Base-by-base conservation (phyloP, 1,140 invertebrate genomes). In the Brachionus koreanus region DNA sequence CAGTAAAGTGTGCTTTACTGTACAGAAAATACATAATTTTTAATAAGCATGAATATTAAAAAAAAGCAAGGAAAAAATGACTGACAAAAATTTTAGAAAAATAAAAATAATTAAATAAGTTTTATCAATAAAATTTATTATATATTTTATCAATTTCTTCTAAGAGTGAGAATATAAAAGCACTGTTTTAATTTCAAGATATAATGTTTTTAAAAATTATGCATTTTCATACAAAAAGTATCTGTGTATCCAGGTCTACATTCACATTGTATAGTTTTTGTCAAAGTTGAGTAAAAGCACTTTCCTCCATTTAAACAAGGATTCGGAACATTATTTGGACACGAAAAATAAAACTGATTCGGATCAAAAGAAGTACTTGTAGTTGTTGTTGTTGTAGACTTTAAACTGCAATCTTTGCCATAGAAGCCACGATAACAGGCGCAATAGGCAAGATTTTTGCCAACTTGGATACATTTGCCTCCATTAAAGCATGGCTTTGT, bases 231-330 rank as follows among this genome's bases (percentile, higher is more conserved):
- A 10, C 65, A 69, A 39, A 69, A 69, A 35, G 65, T 69, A 19
- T 69, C 65, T 7, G 19, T 16, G 16, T 37, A 69, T 2, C 65
- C 65, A 37, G 65, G 65, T 19, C n/a, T 39, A 16, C 65, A 69
- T 69, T 69, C 65, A 16, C 65, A 69, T 6, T n/a, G 1, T 6
- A 69, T 69, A 12, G 65, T 69, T 69, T 23, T 69, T 3, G 65
- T 69, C 35, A 69, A 69, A 0, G 35, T 69, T 2, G 35, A 19
- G 37, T 69, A 39, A 69, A 37, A 69, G 16, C 65, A 69, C 37
- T 69, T 69, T 19, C 65, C 65, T n/a, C 10, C 19, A 19, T 69
- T 69, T 39, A 69, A 16, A 69, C 65, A 69, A n/a, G 65, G 65
- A 69, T 69, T 69, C 3, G 65, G 65, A 39, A 69, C 65, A 37